A percentile compares a stretch with the other conserved stretches of the same genome.
These are phyloP conservation scores for Cariama cristata DNA, from an alignment of 2,113 vertebrate species.

Conservation along the genomic window DNA sequence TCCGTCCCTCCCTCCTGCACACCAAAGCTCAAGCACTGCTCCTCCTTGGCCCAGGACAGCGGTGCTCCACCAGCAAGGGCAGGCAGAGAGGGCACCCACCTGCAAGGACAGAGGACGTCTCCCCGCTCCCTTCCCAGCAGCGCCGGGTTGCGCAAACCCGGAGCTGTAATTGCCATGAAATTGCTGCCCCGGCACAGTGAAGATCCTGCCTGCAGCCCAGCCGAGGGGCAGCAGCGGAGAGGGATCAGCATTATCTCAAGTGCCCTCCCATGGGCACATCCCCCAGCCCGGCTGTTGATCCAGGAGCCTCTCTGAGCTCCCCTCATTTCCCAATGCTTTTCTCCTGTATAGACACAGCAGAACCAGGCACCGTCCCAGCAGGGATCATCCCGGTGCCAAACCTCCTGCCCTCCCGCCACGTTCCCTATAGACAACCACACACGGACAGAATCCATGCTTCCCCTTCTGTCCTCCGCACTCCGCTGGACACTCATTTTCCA, in stretches of 20 bases:
- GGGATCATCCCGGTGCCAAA: not conserved
- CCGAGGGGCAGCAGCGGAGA: too few species aligned
- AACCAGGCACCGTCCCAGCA: not conserved
- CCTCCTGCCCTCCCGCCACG: not conserved
- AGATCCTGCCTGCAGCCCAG: not conserved
- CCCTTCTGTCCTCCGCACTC: not conserved
- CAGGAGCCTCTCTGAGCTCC: not conserved
- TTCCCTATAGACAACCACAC: not conserved
- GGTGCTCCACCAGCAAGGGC: not conserved
- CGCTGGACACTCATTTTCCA: not conserved
- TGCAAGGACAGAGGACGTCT: not conserved
- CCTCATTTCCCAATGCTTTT: not conserved
- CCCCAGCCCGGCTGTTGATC: accelerated
- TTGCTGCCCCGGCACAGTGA: not conserved
- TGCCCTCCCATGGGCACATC: not conserved
- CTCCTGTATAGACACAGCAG: not conserved
- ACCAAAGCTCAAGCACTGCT: not conserved
- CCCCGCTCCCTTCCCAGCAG: not conserved
- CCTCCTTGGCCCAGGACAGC: not conserved
- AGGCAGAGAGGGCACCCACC: not conserved
- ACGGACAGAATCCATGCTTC: not conserved
- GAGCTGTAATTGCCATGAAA: not conserved
- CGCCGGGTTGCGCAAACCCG: accelerated
- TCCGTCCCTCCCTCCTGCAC: accelerated
- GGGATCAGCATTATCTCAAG: not conserved